Percentiles rank a stretch among this genome's conserved stretches.
Evolutionary conservation across 2,888 invertebrate genomes (phyloP).

Genomic region (Galerucella calmariensis): DNA sequence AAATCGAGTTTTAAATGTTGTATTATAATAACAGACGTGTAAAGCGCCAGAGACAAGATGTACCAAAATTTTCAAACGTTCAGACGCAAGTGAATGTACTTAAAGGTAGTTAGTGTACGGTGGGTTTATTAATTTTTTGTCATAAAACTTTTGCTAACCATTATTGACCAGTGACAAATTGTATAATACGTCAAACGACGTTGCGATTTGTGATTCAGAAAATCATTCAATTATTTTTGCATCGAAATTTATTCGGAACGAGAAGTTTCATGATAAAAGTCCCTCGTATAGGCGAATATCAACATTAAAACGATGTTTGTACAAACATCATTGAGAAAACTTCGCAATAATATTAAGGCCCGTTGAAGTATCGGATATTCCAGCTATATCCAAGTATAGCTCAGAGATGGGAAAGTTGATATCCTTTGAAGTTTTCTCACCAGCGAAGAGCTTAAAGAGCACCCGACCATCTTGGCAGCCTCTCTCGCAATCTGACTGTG

Average conservation of each 20-base stretch:
- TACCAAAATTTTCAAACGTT: too few species aligned
- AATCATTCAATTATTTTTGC: too few species aligned
- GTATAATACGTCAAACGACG: too few species aligned
- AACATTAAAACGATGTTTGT: slow-evolving; percentile 14
- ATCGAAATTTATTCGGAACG: background rate
- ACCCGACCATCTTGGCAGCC: slow-evolving; percentile 43
- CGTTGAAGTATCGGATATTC: slow-evolving; percentile 45
- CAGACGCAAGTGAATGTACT: too few species aligned
- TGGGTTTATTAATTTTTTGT: too few species aligned
- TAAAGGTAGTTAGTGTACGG: too few species aligned
- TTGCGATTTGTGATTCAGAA: too few species aligned
- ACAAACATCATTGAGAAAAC: slow-evolving; percentile 19
- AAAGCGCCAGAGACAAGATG: too few species aligned
- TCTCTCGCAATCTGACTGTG: slow-evolving; percentile 57
- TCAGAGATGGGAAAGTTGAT: slow-evolving; percentile 51
- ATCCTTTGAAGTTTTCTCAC: slow-evolving; percentile 59
- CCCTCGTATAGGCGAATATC: slow-evolving; percentile 8
- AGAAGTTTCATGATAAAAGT: background rate
- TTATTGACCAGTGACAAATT: too few species aligned
- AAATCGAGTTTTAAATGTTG: too few species aligned
- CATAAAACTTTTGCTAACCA: too few species aligned
- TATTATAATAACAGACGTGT: too few species aligned
- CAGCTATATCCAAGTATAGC: slow-evolving; percentile 43
- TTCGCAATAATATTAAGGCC: slow-evolving; percentile 41
- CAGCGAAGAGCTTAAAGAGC: slow-evolving; percentile 43